Percentiles rank a stretch among this genome's conserved stretches.
Conservation (phyloP, 35 echinoderm and acorn worm genomes). For the Hemicentrotus pulcherrimus region DNA sequence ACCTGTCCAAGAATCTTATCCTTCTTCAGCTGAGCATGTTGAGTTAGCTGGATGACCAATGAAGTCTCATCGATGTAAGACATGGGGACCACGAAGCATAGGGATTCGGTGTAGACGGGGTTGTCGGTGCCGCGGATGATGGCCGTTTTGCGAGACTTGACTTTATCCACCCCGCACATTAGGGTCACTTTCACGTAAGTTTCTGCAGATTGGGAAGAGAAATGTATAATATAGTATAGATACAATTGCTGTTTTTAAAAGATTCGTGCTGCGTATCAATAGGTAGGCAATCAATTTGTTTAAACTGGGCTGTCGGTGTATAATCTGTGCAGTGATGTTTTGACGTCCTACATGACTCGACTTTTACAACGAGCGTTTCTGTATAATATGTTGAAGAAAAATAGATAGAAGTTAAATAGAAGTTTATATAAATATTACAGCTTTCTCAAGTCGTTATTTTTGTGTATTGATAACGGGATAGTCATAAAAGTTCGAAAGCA, state of each 20-base stretch:
- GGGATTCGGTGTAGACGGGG: conserved; percentile 59
- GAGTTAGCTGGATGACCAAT: conserved; percentile 35
- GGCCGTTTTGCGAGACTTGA: conserved; percentile 48
- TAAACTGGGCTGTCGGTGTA: conserved; percentile 24
- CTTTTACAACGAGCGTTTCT: not conserved
- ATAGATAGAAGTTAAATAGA: not conserved
- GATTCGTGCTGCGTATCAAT: no score
- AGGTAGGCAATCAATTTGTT: no score
- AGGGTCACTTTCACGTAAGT: conserved; percentile 60
- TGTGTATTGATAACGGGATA: no score
- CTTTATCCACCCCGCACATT: conserved; percentile 48
- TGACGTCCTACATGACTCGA: conserved; percentile 32
- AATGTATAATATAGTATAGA: not conserved
- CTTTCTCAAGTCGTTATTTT: no score
- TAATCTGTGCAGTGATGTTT: not conserved
- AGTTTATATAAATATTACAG: no score
- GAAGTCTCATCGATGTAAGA: conserved; percentile 52
- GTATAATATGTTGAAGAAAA: not conserved
- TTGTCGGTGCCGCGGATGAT: conserved; percentile 50
- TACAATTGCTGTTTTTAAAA: no score
- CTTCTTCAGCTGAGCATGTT: conserved; percentile 40
- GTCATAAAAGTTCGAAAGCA: no score
- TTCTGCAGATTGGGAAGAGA: not conserved
- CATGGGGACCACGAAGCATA: conserved; percentile 46
- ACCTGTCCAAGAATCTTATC: conserved; percentile 32